Evolutionary conservation across 2,888 invertebrate genomes (phyloP), one percentile per base, ranked within the genome.

Genomic region (Mechanitis messenoides): DNA sequence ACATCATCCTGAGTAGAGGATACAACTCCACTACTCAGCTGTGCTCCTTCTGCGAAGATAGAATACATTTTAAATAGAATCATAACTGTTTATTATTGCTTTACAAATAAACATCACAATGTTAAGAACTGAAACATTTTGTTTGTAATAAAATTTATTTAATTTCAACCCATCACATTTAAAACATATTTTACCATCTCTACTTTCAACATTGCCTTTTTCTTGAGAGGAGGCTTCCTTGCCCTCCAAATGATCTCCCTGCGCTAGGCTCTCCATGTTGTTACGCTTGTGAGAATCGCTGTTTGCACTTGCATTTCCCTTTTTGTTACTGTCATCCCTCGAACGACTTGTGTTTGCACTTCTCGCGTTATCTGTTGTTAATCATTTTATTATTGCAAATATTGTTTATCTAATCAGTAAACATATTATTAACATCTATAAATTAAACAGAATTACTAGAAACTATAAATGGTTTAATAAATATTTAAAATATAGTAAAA

Each of bases 181-280:
- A 58, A 56, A 53, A 33, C 33, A 53, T 60, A 28, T 54, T 63
- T 60, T 74, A 84, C 86, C 85, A 78, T 85, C 85, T 78, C 80
- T 81, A 71, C 72, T 77, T 60, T 83, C 84, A 66, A 74, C 71
- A 68, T 69, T 69, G 68, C 79, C 78, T 73, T 88, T 87, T 68
- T 87, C 85, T 72, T 83, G 84, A 70, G 80, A 63, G 70, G 74
- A 64, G 70, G 79, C 69, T 68, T 90, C 88, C 74, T 90, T 90
- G 69, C 79, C 77, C 72, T 90, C 89, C 71, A 81, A 83, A 72
- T 83, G 83, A 72, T 90, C 86, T 70, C 80, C 85, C 80, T 84
- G 82, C 72, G 87, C 83, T 87, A 87, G 85, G 86, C 85, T 73
- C 72, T 88, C 88, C 89, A 88, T 88, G 77, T 80, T 87, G 77